Evolutionary conservation across 2,797 vertebrate genomes (phyloP).

Genomic region (Parauchenoglanis ngamensis): DNA sequence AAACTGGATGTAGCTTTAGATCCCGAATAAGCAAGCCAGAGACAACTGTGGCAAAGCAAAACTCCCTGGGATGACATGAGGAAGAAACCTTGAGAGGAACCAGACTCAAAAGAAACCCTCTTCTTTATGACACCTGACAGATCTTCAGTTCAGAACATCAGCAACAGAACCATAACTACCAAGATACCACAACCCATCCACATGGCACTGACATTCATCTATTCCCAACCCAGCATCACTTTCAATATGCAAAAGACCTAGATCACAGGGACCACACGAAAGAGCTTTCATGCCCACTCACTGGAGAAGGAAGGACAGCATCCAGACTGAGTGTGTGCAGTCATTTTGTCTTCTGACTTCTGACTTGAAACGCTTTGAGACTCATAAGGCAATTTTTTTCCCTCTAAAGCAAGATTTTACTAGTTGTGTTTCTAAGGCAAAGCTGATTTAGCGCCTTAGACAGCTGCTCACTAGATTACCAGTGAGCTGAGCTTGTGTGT

Average conservation of each 20-base stretch:
- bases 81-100: not conserved
- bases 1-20: not conserved
- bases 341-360: slow-evolving; percentile 31
- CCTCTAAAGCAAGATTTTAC: not conserved
- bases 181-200: not conserved
- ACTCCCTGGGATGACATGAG: not conserved
- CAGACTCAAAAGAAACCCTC: not conserved
- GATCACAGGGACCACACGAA: slow-evolving; percentile 47
- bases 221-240: slow-evolving; percentile 68
- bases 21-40: not conserved
- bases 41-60: not conserved
- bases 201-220: slow-evolving; percentile 56
- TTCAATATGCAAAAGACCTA: slow-evolving; percentile 70
- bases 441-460: slow-evolving; percentile 9
- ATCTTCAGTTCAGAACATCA: not conserved
- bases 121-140: slow-evolving; percentile 3
- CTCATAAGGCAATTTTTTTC: not conserved
- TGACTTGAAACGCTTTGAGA: not conserved
- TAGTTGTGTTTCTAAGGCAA: not conserved
- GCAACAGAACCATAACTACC: not conserved
- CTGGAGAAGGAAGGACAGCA: slow-evolving; percentile 64
- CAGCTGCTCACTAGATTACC: not conserved
- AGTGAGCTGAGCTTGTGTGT: not conserved
- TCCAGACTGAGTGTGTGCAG: slow-evolving; percentile 37
- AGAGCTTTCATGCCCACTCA: slow-evolving; percentile 63